These are phyloP conservation scores for Pelmatolapia mariae DNA, from an alignment of 2,113 vertebrate genomes.

Conservation along the genomic window DNA sequence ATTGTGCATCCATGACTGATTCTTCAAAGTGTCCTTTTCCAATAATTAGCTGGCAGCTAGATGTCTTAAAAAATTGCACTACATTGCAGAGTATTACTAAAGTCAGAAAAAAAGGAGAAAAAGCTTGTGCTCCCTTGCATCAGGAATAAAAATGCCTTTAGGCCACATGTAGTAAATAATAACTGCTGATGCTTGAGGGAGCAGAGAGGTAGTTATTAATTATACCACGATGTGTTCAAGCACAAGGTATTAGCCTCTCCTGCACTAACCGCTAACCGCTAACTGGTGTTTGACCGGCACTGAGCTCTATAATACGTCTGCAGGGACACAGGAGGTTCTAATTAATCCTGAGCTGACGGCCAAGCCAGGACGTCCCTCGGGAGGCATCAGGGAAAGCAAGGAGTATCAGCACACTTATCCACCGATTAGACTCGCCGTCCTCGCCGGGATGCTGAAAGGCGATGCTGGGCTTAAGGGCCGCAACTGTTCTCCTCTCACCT, in stretches of 20 bases:
- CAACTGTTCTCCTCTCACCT: constrained; percentile 1
- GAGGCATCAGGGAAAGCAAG: constrained; percentile 74
- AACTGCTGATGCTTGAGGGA: constrained; percentile 1
- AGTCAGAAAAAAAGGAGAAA: neutral
- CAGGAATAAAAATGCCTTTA: constrained; percentile 35
- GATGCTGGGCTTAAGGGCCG: constrained; percentile 22
- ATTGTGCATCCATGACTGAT: neutral
- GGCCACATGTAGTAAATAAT: constrained; percentile 38
- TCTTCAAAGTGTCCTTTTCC: neutral
- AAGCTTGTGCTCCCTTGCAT: neutral
- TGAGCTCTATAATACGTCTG: constrained; percentile 81
- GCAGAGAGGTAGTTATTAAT: constrained; percentile 67
- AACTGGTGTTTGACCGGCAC: constrained; percentile 76
- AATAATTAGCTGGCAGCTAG: neutral
- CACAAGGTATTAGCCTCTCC: constrained; percentile 51
- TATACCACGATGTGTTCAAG: constrained; percentile 61
- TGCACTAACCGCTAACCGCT: constrained; percentile 75
- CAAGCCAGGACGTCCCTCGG: constrained; percentile 81
- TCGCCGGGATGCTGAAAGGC: constrained; percentile 39
- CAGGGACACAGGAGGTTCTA: constrained; percentile 79
- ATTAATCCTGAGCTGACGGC: constrained; percentile 96
- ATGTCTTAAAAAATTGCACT: neutral
- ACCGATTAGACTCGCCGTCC: constrained; percentile 60
- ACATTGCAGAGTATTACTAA: neutral
- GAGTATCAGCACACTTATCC: constrained; percentile 63